Conservation (phyloP, 2,797 vertebrate species). For the Lagodon rhomboides region DNA sequence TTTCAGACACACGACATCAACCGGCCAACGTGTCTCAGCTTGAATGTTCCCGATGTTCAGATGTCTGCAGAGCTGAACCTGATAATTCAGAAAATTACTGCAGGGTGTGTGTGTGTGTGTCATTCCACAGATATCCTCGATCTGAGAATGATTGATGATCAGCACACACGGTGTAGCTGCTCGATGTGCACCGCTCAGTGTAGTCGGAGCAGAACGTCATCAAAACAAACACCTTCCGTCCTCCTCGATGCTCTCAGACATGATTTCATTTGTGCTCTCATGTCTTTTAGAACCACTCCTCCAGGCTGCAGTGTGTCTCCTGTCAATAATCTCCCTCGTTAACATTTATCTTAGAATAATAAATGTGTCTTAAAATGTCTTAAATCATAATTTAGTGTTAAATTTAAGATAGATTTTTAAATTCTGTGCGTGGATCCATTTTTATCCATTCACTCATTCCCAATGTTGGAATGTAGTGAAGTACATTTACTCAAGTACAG, state of each 20-base stretch:
- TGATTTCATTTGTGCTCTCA: background rate
- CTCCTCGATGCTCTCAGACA: background rate
- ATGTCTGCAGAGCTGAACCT: background rate
- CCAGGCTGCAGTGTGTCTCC: background rate
- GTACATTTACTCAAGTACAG: background rate
- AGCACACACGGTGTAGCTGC: too few species aligned
- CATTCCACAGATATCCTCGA: background rate
- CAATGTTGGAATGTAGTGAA: background rate
- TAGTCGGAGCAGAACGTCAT: background rate
- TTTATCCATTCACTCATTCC: background rate
- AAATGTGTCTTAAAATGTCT: background rate
- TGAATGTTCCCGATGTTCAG: conserved; percentile 21
- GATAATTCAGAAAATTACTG: conserved; percentile 4
- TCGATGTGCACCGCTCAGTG: too few species aligned
- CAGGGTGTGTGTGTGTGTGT: background rate
- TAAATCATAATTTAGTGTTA: background rate
- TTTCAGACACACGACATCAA: background rate
- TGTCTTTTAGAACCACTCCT: background rate
- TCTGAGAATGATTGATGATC: background rate
- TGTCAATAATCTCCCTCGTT: background rate
- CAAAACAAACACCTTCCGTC: background rate
- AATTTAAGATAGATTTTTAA: too few species aligned
- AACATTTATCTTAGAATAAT: too few species aligned
- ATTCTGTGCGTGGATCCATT: background rate
- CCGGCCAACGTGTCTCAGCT: conserved; percentile 38